phyloP scores from a whole-genome alignment of 2,797 vertebrate genomes.

The Yasuhikotakia modesta region DNA sequence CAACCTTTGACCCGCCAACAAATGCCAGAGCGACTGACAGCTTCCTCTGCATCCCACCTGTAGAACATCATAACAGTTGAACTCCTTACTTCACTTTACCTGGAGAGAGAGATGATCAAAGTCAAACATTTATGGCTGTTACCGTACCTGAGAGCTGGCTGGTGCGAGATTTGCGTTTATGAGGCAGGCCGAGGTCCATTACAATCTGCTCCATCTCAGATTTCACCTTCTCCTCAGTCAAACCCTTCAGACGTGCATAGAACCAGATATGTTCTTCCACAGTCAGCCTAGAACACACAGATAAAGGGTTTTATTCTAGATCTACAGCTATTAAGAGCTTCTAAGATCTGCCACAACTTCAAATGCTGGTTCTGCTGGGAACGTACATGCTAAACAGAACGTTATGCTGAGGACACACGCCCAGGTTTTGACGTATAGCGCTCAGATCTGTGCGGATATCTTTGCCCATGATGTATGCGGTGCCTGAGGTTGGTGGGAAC shows the following conservation, averaged over 20 bases:
- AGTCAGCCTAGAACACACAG: conserved; percentile 81
- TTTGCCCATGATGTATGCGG: conserved; percentile 94
- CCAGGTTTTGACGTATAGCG: conserved; percentile 90
- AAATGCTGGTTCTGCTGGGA: too few species aligned
- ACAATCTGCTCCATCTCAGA: conserved; percentile 94
- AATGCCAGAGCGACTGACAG: conserved; percentile 96
- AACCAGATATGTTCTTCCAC: conserved; percentile 99
- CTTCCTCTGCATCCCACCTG: conserved; percentile 98
- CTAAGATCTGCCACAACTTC: background rate
- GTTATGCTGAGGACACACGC: conserved; percentile 96
- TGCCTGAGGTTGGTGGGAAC: conserved; percentile 95
- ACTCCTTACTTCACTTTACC: background rate
- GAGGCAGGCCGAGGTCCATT: conserved; percentile 89
- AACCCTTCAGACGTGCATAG: conserved; percentile 92
- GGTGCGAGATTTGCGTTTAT: conserved; percentile 88
- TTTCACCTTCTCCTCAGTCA: conserved; percentile 87
- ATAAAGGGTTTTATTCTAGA: background rate
- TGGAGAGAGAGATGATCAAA: too few species aligned
- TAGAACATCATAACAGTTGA: conserved; percentile 10
- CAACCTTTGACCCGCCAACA: conserved; percentile 96
- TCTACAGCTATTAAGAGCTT: background rate
- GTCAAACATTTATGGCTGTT: background rate
- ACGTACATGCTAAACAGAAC: conserved; percentile 93
- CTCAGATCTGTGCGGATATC: conserved; percentile 92
- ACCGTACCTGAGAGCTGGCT: conserved; percentile 88